Base-by-base conservation (phyloP, 2,888 invertebrate genomes). In the Drosophila paracracens region DNA sequence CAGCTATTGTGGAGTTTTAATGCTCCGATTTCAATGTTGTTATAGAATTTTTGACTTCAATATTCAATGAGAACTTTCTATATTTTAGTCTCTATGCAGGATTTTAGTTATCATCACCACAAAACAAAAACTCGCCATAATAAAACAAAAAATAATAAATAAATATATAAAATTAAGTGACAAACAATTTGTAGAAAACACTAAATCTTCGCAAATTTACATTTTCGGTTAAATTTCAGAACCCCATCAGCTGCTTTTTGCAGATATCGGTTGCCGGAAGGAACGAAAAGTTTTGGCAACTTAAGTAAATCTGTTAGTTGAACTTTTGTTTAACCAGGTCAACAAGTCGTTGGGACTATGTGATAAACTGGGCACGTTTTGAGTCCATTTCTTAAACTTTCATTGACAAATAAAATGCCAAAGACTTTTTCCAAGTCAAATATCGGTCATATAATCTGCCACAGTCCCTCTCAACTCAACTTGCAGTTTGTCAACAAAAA, bases 381-480 rank as follows among this genome's bases (percentile, higher is more conserved):
- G 61, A 73, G 52, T 27, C 53, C 18, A 62, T 54, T 57, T 67
- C 21, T 4, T 10, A 56, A 77, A 74, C 56, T 77, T 74, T 61
- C 35, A 18, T 63, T 63, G 56, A 61, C 63, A 78, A 78, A 58
- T 53, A 70, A 66, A 74, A 59, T 61, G 48, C n/a, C 56, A 57
- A 27, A 27, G 11, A 43, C n/a, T 11, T 43, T 60, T 57, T 52
- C 29, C 10, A 60, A 74, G 58, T 60, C 78, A 35, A 50, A 65
- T 69, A 65, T 69, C 58, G 57, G 54, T 50, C 59, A 51, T 74
- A 46, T 66, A 36, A 54, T 54, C 52, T 57, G 35, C 46, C 25
- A 31, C n/a, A 53, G 18, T 27, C 8, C 38, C 43, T 21, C 16
- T 6, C 33, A n/a, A 33, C 51, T 38, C 33, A 52, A 27, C 62